Evolutionary conservation across 2,888 invertebrate species (phyloP).

Genomic region (Caenorhabditis wallacei): DNA sequence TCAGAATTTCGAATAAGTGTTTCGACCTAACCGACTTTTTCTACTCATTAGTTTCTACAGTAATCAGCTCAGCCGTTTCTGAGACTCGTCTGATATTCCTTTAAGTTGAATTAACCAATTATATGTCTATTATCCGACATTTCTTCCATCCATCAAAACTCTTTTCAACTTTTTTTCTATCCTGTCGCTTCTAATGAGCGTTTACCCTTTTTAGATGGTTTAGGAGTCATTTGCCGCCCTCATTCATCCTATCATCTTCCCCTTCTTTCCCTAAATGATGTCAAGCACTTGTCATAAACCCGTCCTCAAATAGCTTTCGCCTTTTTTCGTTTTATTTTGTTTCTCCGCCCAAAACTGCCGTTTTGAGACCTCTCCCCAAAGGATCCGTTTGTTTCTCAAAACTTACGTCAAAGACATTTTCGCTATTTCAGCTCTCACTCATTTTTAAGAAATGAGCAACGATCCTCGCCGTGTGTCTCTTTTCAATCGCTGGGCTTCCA

Average conservation of each 20-base stretch:
- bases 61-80: too few relatives aligned
- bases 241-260: constrained; percentile 35
- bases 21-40: background rate
- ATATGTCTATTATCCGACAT: constrained; percentile 30
- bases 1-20: constrained; percentile 10
- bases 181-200: constrained; percentile 24
- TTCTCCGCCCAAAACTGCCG: constrained; percentile 38
- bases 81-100: too few relatives aligned
- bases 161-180: constrained; percentile 1
- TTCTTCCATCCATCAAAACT: constrained; percentile 42
- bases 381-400: constrained; percentile 2
- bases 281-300: constrained; percentile 64
- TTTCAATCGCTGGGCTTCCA: constrained; percentile 82
- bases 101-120: constrained; percentile 36
- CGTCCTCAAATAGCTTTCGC: constrained; percentile 56
- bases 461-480: constrained; percentile 80
- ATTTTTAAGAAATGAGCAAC: constrained; percentile 61
- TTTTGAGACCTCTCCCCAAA: constrained; percentile 47
- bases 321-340: constrained; percentile 35
- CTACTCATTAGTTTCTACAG: too few relatives aligned
- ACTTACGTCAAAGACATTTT: constrained; percentile 2
- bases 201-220: constrained; percentile 15
- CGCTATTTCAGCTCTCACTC: constrained; percentile 20
- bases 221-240: constrained; percentile 12
- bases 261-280: constrained; percentile 47